Conservation (phyloP, 2,113 vertebrate species). For the Pedetes capensis region DNA sequence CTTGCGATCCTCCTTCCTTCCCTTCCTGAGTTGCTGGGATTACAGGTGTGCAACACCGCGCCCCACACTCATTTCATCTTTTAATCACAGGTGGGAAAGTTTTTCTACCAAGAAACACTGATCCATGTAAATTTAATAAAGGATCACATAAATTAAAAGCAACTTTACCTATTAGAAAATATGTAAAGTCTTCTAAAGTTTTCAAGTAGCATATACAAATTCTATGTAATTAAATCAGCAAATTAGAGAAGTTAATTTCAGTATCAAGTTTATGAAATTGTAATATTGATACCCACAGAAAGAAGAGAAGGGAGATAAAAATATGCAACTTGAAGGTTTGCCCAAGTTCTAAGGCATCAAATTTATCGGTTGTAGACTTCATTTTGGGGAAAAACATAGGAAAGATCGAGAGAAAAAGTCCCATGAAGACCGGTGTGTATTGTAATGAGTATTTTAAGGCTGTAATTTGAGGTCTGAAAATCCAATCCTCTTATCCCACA, state of each 20-base stretch:
- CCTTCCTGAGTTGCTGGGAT: too few species aligned
- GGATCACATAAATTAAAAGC: background rate
- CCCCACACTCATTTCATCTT: background rate
- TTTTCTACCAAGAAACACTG: background rate
- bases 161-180: background rate
- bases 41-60: too few species aligned
- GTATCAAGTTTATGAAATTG: background rate
- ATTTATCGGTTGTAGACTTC: fast-evolving
- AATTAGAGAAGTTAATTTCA: background rate
- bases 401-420: background rate
- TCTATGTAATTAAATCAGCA: background rate
- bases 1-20: too few species aligned
- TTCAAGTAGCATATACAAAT: background rate
- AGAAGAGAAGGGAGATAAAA: background rate
- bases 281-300: background rate
- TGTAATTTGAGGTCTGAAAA: background rate
- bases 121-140: background rate
- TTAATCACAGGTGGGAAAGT: background rate
- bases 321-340: too few species aligned
- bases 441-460: too few species aligned
- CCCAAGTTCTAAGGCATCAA: background rate
- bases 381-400: background rate
- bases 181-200: background rate
- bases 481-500: background rate
- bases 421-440: background rate